Conservation (phyloP, 23 tunicate species). For the Halocynthia aurantium region DNA sequence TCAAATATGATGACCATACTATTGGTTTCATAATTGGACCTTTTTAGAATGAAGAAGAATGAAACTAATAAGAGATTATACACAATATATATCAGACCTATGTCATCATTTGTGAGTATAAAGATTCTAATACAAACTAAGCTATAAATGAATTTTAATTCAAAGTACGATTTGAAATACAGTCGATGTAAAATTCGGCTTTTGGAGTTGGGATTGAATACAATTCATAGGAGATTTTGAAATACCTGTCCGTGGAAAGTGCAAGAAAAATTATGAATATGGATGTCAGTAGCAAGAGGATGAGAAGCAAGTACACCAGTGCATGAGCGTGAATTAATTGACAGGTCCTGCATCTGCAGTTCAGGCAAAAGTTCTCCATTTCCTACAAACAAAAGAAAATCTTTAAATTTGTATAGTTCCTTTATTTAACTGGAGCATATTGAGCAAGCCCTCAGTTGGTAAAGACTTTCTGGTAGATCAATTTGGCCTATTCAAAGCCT, state of each 20-base stretch:
- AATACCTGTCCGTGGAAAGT: conserved; percentile 81
- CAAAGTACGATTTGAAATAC: neutral
- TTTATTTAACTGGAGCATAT: too few relatives aligned
- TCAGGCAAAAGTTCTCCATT: neutral
- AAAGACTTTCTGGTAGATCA: too few relatives aligned
- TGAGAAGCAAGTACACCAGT: conserved; percentile 88
- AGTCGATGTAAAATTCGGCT: neutral
- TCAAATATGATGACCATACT: neutral
- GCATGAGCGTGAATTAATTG: conserved; percentile 38
- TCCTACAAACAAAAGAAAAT: too few relatives aligned
- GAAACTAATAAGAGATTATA: neutral
- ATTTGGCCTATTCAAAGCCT: too few relatives aligned
- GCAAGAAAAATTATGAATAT: conserved; percentile 78
- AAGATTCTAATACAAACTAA: neutral
- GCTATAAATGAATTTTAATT: neutral
- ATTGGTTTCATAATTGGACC: neutral
- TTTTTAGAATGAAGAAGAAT: neutral
- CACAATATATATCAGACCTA: neutral
- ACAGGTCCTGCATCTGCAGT: conserved; percentile 15
- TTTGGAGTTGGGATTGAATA: too few relatives aligned
- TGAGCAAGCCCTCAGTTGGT: too few relatives aligned
- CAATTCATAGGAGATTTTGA: too few relatives aligned
- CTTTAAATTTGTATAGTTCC: too few relatives aligned
- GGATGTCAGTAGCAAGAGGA: conserved; percentile 73
- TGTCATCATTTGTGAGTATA: neutral